Evolutionary conservation across 2,113 vertebrate species (phyloP).

Genomic region (Psilopsiagon aymara): DNA sequence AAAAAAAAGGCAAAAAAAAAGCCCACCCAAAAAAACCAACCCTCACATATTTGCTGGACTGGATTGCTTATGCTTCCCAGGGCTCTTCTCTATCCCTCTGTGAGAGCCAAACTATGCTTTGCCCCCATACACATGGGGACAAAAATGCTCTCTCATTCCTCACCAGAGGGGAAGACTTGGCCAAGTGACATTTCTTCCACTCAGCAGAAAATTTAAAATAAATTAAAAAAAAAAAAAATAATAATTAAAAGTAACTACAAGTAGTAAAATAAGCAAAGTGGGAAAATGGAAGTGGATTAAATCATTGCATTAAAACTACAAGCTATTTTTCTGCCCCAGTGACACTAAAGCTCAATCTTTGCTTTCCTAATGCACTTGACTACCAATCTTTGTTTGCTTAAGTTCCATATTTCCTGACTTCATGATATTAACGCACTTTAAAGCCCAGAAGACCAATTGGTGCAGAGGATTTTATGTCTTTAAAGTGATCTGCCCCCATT

Average conservation of each 20-base stretch:
- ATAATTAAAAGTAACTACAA: background rate
- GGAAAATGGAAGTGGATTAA: background rate
- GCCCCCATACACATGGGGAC: background rate
- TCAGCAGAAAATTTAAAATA: background rate
- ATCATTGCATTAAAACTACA: background rate
- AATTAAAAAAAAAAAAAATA: background rate
- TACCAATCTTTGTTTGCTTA: background rate
- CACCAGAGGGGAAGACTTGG: background rate
- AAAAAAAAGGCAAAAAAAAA: too few relatives aligned
- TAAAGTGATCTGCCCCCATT: background rate
- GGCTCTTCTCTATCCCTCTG: background rate
- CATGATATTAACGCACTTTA: background rate
- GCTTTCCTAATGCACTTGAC: background rate
- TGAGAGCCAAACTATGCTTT: background rate
- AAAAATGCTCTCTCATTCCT: background rate
- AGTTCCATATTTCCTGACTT: background rate
- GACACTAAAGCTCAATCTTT: background rate
- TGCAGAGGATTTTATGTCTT: background rate
- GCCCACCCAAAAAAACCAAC: background rate
- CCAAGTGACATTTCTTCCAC: background rate
- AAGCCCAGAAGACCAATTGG: background rate
- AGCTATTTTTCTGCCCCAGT: background rate
- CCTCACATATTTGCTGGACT: constrained; percentile 35
- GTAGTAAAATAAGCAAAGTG: background rate
- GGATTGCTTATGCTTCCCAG: background rate